Conservation (phyloP, 2,797 vertebrate genomes). For the Pangasius mekongensis region DNA sequence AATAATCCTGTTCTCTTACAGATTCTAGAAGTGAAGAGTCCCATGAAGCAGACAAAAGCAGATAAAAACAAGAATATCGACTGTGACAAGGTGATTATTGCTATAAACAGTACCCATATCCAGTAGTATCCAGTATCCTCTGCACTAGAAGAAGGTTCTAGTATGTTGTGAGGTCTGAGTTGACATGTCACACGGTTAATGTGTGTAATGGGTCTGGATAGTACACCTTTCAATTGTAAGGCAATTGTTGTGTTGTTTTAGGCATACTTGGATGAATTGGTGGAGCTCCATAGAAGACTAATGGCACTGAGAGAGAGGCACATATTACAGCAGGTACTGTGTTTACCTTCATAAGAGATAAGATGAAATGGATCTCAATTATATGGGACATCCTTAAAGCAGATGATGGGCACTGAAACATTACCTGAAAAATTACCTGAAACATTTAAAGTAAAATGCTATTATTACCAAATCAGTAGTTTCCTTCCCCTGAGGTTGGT, state of each 20-base stretch:
- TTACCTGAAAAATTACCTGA: background rate
- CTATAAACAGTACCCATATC: background rate
- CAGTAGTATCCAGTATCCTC: background rate
- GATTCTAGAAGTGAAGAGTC: constrained; percentile 93
- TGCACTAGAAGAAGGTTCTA: background rate
- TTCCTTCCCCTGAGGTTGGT: constrained; percentile 39
- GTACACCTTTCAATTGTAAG: background rate
- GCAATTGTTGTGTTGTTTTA: constrained; percentile 63
- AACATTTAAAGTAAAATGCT: background rate
- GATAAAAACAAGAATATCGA: constrained; percentile 92
- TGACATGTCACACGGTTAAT: background rate
- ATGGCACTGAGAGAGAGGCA: constrained; percentile 91
- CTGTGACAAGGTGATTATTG: constrained; percentile 78
- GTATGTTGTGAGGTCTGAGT: background rate
- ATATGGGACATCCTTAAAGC: background rate
- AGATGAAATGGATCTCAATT: background rate
- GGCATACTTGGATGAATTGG: constrained; percentile 96
- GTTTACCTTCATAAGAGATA: background rate
- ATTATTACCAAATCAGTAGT: constrained; percentile 6
- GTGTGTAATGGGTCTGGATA: background rate
- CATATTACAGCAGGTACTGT: constrained; percentile 84
- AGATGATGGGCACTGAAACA: background rate
- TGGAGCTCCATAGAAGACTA: constrained; percentile 95
- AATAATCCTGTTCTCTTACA: constrained; percentile 61
- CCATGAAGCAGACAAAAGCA: constrained; percentile 87